Evolutionary conservation across 30 jellyfish, hydroid and myxozoan genomes (phyloP), one percentile per base, ranked within the genome.

Genomic region (Cassiopea xamachana): DNA sequence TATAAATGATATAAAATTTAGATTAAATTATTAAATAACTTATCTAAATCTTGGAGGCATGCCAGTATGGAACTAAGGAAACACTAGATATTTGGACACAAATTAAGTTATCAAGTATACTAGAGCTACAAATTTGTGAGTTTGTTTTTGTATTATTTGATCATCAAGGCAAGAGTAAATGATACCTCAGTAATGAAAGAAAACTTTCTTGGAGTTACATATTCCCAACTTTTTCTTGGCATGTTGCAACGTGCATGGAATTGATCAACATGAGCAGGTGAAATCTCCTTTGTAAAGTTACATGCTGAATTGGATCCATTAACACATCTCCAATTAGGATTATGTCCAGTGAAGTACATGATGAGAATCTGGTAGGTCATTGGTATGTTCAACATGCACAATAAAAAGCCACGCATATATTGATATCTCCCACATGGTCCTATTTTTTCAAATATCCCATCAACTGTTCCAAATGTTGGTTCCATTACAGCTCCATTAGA

Each of bases 371-470:
- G 97, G 64, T 81, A 93, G 1, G 95, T 46, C 87, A 69, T 50
- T 17, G 97, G 97, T 14, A 83, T 45, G 43, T 74, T 78, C 0
- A 87, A 84, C 19, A 93, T 39, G 80, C 94, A 60, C 7, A 89
- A 45, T n/a, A 83, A 1, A 16, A 77, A 43, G 47, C 72, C 82
- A 1, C 91, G 48, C 81, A 89, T 46, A 18, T 81, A 48, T 79
- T 93, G 98, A 81, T 88, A 93, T 7, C 81, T 61, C 1, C 98
- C 98, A 89, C 97, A 93, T 19, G 87, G 96, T 67, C 98, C 98
- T 84, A 83, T 89, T 58, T 85, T 64, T 27, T 72, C 73, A 48
- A 93, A 81, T 5, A 89, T 46, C 47, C 77, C 95, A 83, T 93
- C 98, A 1, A 90, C 91, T 18, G 87, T 44, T 13, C 46, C 87